Conservation (phyloP, 1,140 invertebrate species). For the Lepidurus arcticus region DNA sequence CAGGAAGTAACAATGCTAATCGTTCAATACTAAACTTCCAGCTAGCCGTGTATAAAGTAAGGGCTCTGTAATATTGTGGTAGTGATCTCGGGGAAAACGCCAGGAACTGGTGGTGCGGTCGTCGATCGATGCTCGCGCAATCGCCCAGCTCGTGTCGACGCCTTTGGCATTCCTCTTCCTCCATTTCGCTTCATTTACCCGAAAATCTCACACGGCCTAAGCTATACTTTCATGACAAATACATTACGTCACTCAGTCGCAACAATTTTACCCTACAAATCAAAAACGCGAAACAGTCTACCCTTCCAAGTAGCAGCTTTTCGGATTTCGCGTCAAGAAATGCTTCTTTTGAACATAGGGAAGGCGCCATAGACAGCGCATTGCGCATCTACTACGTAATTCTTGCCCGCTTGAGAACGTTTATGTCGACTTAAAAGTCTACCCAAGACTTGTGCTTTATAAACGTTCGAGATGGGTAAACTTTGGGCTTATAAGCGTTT, state of each 20-base stretch:
- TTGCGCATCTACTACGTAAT: no score
- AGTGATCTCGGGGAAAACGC: background rate
- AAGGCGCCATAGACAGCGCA: no score
- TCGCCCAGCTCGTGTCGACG: constrained; percentile 4
- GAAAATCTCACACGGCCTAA: background rate
- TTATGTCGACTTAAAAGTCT: no score
- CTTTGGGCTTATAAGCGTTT: no score
- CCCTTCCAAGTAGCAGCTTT: no score
- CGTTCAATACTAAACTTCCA: constrained; percentile 2
- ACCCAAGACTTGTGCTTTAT: no score
- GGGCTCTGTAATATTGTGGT: background rate
- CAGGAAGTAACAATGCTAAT: background rate
- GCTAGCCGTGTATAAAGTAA: background rate
- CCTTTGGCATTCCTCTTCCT: background rate
- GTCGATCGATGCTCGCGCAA: constrained; percentile 17
- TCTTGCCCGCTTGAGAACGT: no score
- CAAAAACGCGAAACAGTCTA: no score
- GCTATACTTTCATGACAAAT: background rate
- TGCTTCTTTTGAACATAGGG: no score
- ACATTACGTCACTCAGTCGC: background rate
- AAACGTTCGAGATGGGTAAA: no score
- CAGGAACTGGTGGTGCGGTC: background rate
- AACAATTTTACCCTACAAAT: background rate
- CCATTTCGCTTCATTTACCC: background rate
- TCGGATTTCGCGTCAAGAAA: no score